These are phyloP conservation scores for Beroe forskalii DNA, from an alignment of 37 sponge, comb jelly and placozoan genomes.

Conservation along the genomic window DNA sequence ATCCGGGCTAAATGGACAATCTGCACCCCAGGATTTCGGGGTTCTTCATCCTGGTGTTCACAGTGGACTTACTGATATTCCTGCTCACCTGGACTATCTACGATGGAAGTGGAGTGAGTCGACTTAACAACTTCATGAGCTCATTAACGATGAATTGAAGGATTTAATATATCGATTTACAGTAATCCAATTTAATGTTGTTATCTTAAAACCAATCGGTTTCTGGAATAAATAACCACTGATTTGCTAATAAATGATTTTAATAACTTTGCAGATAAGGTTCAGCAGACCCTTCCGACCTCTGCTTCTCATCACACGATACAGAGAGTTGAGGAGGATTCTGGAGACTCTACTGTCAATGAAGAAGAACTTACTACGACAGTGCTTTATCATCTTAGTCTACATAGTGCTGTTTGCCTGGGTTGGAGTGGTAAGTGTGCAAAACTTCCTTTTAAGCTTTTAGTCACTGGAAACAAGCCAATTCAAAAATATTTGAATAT, in stretches of 20 bases:
- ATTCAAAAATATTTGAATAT: no score
- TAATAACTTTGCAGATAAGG: conserved; percentile 28
- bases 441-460: no score
- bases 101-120: conserved; percentile 44
- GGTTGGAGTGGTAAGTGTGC: conserved; percentile 22
- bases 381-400: not conserved
- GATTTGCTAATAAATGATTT: no score
- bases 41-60: conserved; percentile 53
- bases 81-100: not conserved
- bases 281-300: conserved; percentile 34
- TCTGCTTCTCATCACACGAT: conserved; percentile 5
- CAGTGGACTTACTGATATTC: not conserved
- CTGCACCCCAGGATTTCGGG: conserved; percentile 55
- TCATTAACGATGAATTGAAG: not conserved
- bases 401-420: conserved; percentile 29
- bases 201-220: not conserved
- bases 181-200: not conserved
- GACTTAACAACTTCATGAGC: no score
- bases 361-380: conserved; percentile 17
- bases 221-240: no score
- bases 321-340: conserved; percentile 25
- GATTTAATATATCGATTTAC: not conserved
- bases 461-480: no score
- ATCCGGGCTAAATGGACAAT: no score
- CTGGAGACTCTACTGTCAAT: conserved; percentile 49